phyloP scores from a whole-genome alignment of 2,888 invertebrate species.

The Nasonovia ribisnigri region DNA sequence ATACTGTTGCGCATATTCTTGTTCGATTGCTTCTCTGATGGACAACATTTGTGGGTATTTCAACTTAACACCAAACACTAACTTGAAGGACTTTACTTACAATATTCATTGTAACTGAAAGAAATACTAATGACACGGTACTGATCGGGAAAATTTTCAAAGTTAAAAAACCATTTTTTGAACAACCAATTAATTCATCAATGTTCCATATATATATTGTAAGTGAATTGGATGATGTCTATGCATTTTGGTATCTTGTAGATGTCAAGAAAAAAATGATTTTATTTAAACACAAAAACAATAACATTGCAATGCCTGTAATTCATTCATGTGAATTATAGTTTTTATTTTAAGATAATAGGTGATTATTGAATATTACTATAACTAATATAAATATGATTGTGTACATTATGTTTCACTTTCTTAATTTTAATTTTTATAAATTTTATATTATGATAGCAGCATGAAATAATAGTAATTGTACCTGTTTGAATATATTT shows the following conservation, averaged over 20 bases:
- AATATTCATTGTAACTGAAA: neutral
- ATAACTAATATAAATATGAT: no score
- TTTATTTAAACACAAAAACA: neutral
- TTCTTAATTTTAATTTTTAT: no score
- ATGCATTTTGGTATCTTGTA: neutral
- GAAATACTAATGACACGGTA: slow-evolving; percentile 7
- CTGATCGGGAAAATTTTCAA: neutral
- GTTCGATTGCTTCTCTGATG: neutral
- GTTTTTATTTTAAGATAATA: neutral
- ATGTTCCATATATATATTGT: slow-evolving; percentile 11
- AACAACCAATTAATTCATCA: neutral
- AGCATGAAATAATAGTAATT: neutral
- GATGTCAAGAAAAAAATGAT: neutral
- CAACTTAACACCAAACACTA: neutral
- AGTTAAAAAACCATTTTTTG: neutral
- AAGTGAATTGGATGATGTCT: slow-evolving; percentile 3
- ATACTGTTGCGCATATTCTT: neutral
- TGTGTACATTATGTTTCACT: neutral
- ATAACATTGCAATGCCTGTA: neutral
- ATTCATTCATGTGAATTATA: neutral
- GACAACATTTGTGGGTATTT: neutral
- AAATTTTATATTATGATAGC: neutral
- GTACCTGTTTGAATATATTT: neutral
- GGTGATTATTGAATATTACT: neutral
- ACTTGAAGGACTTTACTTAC: neutral